Evolutionary conservation across 2,797 vertebrate genomes (phyloP).

Genomic region (Ptychobarbus kaznakovi): DNA sequence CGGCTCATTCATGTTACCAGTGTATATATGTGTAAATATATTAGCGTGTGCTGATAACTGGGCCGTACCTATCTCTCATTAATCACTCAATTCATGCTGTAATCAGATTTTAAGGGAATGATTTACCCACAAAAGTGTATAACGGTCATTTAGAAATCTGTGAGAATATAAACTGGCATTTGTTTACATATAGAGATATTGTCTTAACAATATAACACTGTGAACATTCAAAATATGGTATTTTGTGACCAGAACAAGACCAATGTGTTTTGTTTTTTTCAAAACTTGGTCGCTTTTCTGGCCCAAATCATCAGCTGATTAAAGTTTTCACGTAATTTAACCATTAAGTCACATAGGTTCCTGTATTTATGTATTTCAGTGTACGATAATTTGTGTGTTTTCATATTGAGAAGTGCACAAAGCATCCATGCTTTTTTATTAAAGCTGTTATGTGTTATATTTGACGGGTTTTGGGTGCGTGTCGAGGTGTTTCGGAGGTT

Average conservation of each 20-base stretch:
- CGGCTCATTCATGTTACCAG: neutral
- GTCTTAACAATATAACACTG: slow-evolving; percentile 1
- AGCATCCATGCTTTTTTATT: neutral
- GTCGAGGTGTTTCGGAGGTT: neutral
- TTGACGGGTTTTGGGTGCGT: neutral
- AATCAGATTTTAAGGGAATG: neutral
- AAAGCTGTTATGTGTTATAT: neutral
- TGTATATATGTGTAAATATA: slow-evolving; percentile 25
- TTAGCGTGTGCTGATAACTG: neutral
- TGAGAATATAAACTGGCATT: neutral
- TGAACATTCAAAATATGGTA: neutral
- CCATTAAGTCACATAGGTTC: neutral
- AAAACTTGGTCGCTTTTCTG: neutral
- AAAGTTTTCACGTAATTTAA: neutral
- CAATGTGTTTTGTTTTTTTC: neutral
- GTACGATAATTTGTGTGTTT: neutral
- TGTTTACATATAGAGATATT: slow-evolving; percentile 15
- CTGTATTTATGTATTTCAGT: neutral
- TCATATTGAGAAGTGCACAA: neutral
- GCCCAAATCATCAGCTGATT: neutral
- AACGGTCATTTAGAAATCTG: neutral
- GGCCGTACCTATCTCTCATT: neutral
- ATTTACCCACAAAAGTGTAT: neutral
- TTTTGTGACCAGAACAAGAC: neutral
- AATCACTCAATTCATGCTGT: neutral